Conservation (phyloP, 1,140 invertebrate genomes). For the Drosophila sturtevanti region DNA sequence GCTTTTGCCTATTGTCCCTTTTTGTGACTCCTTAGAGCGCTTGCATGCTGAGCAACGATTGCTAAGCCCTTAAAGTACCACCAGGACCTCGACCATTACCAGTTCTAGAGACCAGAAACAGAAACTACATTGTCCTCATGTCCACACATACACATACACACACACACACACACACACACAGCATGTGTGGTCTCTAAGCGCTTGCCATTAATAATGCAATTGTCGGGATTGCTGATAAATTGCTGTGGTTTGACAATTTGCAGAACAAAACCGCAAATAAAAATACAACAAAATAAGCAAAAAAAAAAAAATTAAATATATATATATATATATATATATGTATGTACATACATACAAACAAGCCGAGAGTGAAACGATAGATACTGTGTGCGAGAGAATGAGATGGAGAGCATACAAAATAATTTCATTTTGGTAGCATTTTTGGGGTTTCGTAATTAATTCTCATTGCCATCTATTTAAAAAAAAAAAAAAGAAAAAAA, state of each 20-base stretch:
- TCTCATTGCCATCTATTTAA: neutral
- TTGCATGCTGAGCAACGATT: neutral
- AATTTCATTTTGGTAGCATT: slow-evolving; percentile 15
- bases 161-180: slow-evolving; percentile 5
- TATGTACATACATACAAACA: neutral
- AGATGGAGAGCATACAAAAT: neutral
- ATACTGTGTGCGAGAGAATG: neutral
- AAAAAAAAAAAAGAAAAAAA: no score
- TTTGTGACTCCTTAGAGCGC: neutral
- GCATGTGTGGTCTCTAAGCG: slow-evolving; percentile 63
- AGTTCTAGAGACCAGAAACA: neutral
- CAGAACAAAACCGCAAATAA: slow-evolving; percentile 48
- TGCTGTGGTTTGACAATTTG: slow-evolving; percentile 74
- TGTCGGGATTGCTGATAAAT: slow-evolving; percentile 71
- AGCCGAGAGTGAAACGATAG: neutral
- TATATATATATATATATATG: slow-evolving; percentile 6
- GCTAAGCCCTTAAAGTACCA: slow-evolving; percentile 48
- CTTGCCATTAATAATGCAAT: slow-evolving; percentile 77
- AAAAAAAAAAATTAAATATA: slow-evolving; percentile 16
- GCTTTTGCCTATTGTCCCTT: neutral
- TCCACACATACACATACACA: slow-evolving; percentile 8
- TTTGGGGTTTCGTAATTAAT: slow-evolving; percentile 39
- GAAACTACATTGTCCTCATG: slow-evolving; percentile 3
- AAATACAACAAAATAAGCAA: slow-evolving; percentile 27
- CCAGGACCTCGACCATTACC: slow-evolving; percentile 4